A percentile compares a stretch with the other conserved stretches of the same genome.
Conservation (phyloP, 2,113 vertebrate genomes). For the Perognathus longimembris region DNA sequence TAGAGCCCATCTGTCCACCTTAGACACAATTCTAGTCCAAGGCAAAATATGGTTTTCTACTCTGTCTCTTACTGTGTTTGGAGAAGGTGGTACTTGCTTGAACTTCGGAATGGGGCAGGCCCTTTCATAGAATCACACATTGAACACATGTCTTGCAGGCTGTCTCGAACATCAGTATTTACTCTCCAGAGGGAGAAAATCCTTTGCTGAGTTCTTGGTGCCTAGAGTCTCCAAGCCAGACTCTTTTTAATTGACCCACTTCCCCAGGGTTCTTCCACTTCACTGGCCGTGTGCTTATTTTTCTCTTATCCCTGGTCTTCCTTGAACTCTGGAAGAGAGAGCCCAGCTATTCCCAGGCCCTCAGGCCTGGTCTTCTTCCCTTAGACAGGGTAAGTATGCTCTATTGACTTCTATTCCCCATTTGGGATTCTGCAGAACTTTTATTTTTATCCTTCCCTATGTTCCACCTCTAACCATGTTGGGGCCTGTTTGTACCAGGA, state of each 20-base stretch:
- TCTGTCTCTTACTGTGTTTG: not conserved
- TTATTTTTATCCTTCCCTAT: not conserved
- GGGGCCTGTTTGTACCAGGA: not conserved
- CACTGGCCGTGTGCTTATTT: not conserved
- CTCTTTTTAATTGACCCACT: not conserved
- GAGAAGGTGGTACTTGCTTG: not conserved
- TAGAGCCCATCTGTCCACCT: not conserved
- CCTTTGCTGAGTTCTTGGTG: not conserved
- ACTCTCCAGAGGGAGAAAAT: not conserved
- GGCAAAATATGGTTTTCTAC: not conserved
- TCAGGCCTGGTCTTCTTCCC: not conserved
- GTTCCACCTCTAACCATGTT: not conserved
- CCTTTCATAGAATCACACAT: not conserved
- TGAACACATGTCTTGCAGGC: not conserved
- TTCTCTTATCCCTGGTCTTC: not conserved
- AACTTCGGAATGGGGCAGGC: too few relatives aligned
- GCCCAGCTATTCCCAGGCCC: not conserved
- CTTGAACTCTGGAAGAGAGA: not conserved
- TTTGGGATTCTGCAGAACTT: not conserved
- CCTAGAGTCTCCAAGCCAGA: too few relatives aligned
- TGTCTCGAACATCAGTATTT: not conserved
- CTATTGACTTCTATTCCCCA: not conserved
- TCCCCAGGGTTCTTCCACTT: not conserved
- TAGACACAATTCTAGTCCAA: not conserved
- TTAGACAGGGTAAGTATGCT: not conserved